Evolutionary conservation across 1,140 invertebrate genomes (phyloP).

Genomic region (Philotrypesis tridentata): DNA sequence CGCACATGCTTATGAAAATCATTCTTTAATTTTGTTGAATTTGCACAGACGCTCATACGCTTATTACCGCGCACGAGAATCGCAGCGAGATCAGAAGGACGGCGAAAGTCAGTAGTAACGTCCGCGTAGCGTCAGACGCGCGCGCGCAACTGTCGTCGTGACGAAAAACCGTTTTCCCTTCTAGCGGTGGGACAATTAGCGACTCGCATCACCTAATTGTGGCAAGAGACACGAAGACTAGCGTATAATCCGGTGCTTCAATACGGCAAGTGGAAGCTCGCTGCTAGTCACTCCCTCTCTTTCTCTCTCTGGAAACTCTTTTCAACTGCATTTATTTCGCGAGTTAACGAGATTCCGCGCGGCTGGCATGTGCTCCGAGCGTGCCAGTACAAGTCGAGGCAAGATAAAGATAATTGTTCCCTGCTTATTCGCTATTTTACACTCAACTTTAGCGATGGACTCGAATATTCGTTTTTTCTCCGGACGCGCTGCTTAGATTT

Average conservation of each 20-base stretch:
- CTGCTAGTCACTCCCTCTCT: background rate
- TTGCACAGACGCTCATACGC: too few relatives aligned
- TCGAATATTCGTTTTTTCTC: background rate
- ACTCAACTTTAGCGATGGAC: background rate
- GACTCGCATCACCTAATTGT: slow-evolving; percentile 55
- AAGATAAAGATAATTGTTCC: slow-evolving; percentile 1
- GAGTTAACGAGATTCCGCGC: background rate
- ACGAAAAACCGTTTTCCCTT: background rate
- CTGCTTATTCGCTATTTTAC: background rate
- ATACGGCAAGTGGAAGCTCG: background rate
- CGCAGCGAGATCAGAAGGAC: background rate
- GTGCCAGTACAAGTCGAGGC: background rate
- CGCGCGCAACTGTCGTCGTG: slow-evolving; percentile 41
- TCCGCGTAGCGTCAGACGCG: background rate
- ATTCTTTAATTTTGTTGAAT: too few relatives aligned
- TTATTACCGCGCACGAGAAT: too few relatives aligned
- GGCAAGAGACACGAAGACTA: slow-evolving; percentile 1
- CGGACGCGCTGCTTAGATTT: background rate
- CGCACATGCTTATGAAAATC: too few relatives aligned
- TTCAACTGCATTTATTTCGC: slow-evolving; percentile 10
- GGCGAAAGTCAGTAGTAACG: background rate
- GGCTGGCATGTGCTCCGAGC: background rate
- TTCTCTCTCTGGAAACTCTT: background rate
- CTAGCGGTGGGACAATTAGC: slow-evolving; percentile 55
- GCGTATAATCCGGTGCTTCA: background rate